Evolutionary conservation across 2,888 invertebrate genomes (phyloP).

Genomic region (Ichneumon xanthorius): DNA sequence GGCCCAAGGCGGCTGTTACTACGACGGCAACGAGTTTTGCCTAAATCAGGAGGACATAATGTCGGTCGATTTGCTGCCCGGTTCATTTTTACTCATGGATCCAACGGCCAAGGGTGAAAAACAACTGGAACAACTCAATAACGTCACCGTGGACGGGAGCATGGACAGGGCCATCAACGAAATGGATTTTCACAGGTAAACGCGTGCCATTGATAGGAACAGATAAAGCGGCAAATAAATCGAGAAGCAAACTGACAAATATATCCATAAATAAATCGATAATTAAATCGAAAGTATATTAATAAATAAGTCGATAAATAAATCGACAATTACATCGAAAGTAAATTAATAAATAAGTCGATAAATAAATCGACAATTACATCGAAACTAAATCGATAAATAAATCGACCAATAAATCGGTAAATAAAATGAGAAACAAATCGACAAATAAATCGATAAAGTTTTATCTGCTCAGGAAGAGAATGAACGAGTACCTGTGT

Average conservation of each 20-base stretch:
- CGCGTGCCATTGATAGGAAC: neutral
- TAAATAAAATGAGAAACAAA: too few relatives aligned
- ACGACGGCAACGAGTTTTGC: constrained; percentile 83
- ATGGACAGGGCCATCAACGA: constrained; percentile 88
- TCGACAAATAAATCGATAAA: neutral
- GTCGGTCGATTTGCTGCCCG: constrained; percentile 90
- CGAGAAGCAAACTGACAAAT: neutral
- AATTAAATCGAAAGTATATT: neutral
- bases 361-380: too few relatives aligned
- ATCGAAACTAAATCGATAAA: neutral
- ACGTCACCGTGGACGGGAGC: constrained; percentile 85
- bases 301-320: too few relatives aligned
- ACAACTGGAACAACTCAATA: constrained; percentile 62
- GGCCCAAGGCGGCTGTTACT: constrained; percentile 78
- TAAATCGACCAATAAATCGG: too few relatives aligned
- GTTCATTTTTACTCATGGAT: constrained; percentile 86
- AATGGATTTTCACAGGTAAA: constrained; percentile 90
- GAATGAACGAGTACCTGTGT: constrained; percentile 93
- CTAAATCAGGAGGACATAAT: constrained; percentile 89
- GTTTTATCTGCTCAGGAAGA: constrained; percentile 85
- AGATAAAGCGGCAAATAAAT: neutral
- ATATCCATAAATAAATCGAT: neutral
- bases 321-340: too few relatives aligned
- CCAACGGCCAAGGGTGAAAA: constrained; percentile 58
- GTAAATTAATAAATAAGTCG: too few relatives aligned